A percentile compares a stretch with the other conserved stretches of the same genome.
phyloP scores from a whole-genome alignment of 1,140 invertebrate genomes.

The Pissodes strobi region DNA sequence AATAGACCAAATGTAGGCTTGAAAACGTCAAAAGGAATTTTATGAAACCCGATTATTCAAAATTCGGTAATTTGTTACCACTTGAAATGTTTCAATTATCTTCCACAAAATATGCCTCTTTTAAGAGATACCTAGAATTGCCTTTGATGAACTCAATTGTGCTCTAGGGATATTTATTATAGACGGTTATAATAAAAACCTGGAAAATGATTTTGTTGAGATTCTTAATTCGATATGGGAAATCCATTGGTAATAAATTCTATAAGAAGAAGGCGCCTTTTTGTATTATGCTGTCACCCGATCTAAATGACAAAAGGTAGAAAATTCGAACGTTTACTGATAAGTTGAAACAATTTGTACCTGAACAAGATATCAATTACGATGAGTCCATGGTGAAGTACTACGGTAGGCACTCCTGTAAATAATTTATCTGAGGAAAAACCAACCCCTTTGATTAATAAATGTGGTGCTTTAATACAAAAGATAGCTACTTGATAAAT shows the following conservation, averaged over 20 bases:
- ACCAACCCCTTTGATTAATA: conserved; percentile 46
- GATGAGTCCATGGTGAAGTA: no score
- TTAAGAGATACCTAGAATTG: conserved; percentile 25
- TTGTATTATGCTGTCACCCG: conserved; percentile 31
- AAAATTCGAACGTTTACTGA: conserved; percentile 37
- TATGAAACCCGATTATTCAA: no score
- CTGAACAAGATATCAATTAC: no score
- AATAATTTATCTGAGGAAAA: conserved; percentile 47
- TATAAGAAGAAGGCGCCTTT: conserved; percentile 32
- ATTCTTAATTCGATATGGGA: conserved; percentile 32
- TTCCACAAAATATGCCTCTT: conserved; percentile 29
- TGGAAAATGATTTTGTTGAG: conserved; percentile 27
- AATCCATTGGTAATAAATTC: conserved; percentile 20
- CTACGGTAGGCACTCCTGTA: conserved; percentile 43
- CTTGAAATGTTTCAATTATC: conserved; percentile 32
- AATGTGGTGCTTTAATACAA: conserved; percentile 35
- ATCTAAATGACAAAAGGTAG: conserved; percentile 31
- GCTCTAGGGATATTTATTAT: conserved; percentile 32
- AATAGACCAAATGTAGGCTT: no score
- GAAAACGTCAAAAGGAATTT: no score
- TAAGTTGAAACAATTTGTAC: conserved; percentile 40
- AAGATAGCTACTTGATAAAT: conserved; percentile 35
- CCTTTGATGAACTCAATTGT: conserved; percentile 32
- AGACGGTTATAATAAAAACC: conserved; percentile 32
- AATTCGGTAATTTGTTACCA: no score